Percentiles rank a stretch among this genome's conserved stretches.
Conservation (phyloP, 2,797 vertebrate species). For the Girardinus metallicus region DNA sequence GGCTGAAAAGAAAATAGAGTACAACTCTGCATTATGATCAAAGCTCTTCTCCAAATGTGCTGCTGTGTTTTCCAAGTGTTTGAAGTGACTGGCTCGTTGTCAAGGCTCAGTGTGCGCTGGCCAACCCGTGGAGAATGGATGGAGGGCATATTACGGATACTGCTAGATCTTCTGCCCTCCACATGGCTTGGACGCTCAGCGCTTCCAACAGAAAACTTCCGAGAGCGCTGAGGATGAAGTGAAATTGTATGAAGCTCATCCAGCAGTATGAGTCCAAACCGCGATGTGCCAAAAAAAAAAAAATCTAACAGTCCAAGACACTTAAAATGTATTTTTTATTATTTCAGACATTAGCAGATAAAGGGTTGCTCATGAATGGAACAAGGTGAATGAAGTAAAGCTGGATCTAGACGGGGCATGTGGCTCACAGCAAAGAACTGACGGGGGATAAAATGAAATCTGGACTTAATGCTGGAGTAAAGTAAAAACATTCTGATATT, state of each 20-base stretch:
- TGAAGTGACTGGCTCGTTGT: slow-evolving; percentile 80
- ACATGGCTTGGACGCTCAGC: slow-evolving; percentile 51
- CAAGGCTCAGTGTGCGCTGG: slow-evolving; percentile 54
- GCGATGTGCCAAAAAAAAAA: slow-evolving; percentile 26
- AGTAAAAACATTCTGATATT: neutral
- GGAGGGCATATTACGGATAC: slow-evolving; percentile 54
- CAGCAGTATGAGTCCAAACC: slow-evolving; percentile 69
- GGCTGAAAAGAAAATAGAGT: slow-evolving; percentile 44
- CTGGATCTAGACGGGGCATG: slow-evolving; percentile 27
- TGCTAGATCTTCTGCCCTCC: slow-evolving; percentile 51
- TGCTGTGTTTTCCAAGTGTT: slow-evolving; percentile 71
- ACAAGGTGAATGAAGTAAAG: slow-evolving; percentile 41
- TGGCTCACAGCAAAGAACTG: slow-evolving; percentile 25
- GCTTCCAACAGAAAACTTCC: slow-evolving; percentile 73
- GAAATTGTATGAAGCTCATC: slow-evolving; percentile 54
- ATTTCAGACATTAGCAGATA: slow-evolving; percentile 25
- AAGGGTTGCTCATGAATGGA: slow-evolving; percentile 58
- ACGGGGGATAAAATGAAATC: neutral
- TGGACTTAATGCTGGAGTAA: neutral
- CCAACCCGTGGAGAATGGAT: slow-evolving; percentile 59
- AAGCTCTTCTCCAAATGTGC: slow-evolving; percentile 62
- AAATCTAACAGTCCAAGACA: slow-evolving; percentile 53
- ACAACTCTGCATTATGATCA: slow-evolving; percentile 66
- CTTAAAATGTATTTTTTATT: slow-evolving; percentile 23
- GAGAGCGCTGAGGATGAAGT: slow-evolving; percentile 41